Evolutionary conservation across 2,888 invertebrate genomes (phyloP), one percentile per base, ranked within the genome.

Genomic region (Graphium colonna): DNA sequence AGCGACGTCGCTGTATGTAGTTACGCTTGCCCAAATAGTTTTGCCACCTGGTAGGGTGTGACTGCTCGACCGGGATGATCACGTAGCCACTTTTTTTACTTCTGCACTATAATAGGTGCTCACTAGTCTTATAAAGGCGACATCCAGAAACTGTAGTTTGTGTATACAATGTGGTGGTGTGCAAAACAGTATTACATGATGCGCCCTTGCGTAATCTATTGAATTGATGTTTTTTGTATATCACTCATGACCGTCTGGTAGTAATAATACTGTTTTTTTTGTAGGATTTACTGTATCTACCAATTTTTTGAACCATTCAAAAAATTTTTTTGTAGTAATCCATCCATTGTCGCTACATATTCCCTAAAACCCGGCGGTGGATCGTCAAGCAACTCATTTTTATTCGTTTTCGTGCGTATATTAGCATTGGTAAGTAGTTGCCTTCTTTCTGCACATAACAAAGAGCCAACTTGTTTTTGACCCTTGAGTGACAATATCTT

Each of bases 171-270:
- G 59, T 15, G 67, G 65, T 60, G 68, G 50, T 62, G 63, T 62
- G 55, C 58, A 63, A 39, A 62, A 42, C 16, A 61, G 60, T 1
- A 59, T 62, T 39, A 62, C 57, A 12, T 62, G 61, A 46, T 65
- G 48, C 9, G 65, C 28, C 42, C 62, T 28, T 13, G 68, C 64
- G 47, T 62, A 57, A 51, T 70, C 64, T 7, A 70, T 60, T 8
- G 72, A 45, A 28, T 68, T 61, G 21, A 68, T 71, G 44, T 60
- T 63, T 60, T 73, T 66, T 3, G 70, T 71, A 51, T 72, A 71
- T 21, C 64, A 64, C 17, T 64, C 60, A 51, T 76, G 71, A 3
- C 72, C 71, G 65, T 77, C 74, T n/a, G 75, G 56, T 8, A 77
- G 50, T 15, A 74, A 52, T 4, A 74, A 48, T 3, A 75, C 68